phyloP scores from a whole-genome alignment of 2,888 invertebrate genomes.

The Polia nebulosa region DNA sequence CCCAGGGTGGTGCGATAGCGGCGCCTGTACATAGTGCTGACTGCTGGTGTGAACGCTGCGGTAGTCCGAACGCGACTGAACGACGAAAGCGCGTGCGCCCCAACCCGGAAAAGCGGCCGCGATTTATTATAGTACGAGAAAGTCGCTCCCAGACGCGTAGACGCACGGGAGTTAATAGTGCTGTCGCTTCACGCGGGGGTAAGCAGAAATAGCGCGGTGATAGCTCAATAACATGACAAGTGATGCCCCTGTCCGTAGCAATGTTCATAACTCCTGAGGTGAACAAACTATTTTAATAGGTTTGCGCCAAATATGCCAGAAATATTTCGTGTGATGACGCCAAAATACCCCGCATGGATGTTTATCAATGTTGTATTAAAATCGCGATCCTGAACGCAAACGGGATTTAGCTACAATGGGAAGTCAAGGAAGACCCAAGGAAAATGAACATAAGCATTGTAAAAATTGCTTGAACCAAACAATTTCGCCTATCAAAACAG shows the following conservation, averaged over 20 bases:
- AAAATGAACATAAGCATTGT: background rate
- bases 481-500: background rate
- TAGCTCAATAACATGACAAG: slow-evolving; percentile 48
- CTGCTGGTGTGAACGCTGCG: slow-evolving; percentile 73
- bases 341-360: slow-evolving; percentile 28
- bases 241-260: slow-evolving; percentile 28
- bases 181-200: slow-evolving; percentile 47
- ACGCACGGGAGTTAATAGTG: slow-evolving; percentile 68
- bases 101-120: slow-evolving; percentile 85
- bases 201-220: slow-evolving; percentile 53
- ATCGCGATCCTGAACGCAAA: slow-evolving; percentile 6
- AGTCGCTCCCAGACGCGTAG: slow-evolving; percentile 77
- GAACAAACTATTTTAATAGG: slow-evolving; percentile 58
- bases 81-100: slow-evolving; percentile 80
- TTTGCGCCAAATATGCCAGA: slow-evolving; percentile 29
- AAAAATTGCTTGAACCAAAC: background rate
- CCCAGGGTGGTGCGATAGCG: slow-evolving; percentile 88
- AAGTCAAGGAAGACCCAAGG: background rate
- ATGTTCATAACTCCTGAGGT: slow-evolving; percentile 46
- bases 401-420: background rate
- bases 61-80: slow-evolving; percentile 80
- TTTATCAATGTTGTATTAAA: slow-evolving; percentile 6
- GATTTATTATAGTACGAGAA: slow-evolving; percentile 85
- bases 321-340: slow-evolving; percentile 40
- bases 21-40: slow-evolving; percentile 84